phyloP scores from a whole-genome alignment of 1,140 invertebrate genomes.

The Drosophila carrolli region DNA sequence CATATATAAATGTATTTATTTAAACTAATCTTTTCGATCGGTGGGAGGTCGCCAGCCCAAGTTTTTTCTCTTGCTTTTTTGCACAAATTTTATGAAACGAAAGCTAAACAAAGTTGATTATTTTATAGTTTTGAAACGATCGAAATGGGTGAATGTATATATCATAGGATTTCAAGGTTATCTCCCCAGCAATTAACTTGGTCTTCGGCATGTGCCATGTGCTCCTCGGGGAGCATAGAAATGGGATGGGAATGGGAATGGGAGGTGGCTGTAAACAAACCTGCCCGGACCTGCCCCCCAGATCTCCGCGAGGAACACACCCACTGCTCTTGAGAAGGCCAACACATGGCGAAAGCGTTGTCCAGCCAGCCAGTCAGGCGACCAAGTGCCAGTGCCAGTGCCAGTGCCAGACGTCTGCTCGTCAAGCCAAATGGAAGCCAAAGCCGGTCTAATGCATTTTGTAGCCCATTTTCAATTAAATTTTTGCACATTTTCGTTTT shows the following conservation, averaged over 20 bases:
- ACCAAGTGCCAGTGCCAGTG: constrained; percentile 20
- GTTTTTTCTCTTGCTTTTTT: constrained; percentile 38
- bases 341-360: constrained; percentile 59
- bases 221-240: constrained; percentile 23
- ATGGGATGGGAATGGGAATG: too few relatives aligned
- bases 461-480: constrained; percentile 74
- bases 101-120: constrained; percentile 79
- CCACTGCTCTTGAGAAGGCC: constrained; percentile 37
- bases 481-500: constrained; percentile 64
- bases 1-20: constrained; percentile 24
- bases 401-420: constrained; percentile 26
- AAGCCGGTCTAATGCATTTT: constrained; percentile 62
- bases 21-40: constrained; percentile 19
- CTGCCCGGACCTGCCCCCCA: constrained; percentile 16
- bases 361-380: constrained; percentile 54
- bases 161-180: constrained; percentile 72
- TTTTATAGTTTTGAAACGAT: constrained; percentile 79
- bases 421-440: constrained; percentile 56
- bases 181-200: constrained; percentile 73
- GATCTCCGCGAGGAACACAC: constrained; percentile 11
- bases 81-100: constrained; percentile 58
- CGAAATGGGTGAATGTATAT: constrained; percentile 51
- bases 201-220: constrained; percentile 32
- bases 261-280: constrained; percentile 50
- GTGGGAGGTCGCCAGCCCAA: constrained; percentile 3